Evolutionary conservation across 2,797 vertebrate genomes (phyloP).

Genomic region (Aselliscus stoliczkanus): DNA sequence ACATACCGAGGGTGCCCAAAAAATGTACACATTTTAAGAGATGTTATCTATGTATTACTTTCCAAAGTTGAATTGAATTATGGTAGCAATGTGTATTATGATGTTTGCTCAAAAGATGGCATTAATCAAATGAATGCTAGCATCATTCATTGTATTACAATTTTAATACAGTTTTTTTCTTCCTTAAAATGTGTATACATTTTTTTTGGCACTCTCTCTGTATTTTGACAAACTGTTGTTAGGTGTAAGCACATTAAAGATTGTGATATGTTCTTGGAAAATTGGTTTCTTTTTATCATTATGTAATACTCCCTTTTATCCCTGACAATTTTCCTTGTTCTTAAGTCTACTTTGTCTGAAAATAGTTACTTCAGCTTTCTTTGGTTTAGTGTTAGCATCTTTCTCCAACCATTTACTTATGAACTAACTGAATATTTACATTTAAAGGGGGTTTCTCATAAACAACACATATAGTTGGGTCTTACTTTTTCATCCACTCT

Average conservation of each 20-base stretch:
- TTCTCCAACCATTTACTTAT: neutral
- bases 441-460: neutral
- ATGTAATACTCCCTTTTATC: neutral
- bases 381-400: neutral
- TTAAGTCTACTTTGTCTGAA: neutral
- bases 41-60: too few relatives aligned
- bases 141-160: too few relatives aligned
- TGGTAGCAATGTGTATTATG: too few relatives aligned
- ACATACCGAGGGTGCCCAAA: neutral
- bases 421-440: neutral
- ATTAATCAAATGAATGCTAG: too few relatives aligned
- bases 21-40: too few relatives aligned
- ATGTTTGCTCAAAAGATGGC: too few relatives aligned
- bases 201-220: too few relatives aligned
- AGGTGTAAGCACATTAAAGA: neutral
- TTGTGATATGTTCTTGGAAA: neutral
- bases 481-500: neutral
- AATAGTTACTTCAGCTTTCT: neutral
- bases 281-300: neutral
- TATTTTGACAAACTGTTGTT: neutral
- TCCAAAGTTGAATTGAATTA: too few relatives aligned
- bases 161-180: too few relatives aligned
- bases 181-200: too few relatives aligned
- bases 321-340: neutral
- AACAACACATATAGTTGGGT: neutral